phyloP scores from a whole-genome alignment of 2,797 vertebrate species.

The Sebastes kiyomatsui region DNA sequence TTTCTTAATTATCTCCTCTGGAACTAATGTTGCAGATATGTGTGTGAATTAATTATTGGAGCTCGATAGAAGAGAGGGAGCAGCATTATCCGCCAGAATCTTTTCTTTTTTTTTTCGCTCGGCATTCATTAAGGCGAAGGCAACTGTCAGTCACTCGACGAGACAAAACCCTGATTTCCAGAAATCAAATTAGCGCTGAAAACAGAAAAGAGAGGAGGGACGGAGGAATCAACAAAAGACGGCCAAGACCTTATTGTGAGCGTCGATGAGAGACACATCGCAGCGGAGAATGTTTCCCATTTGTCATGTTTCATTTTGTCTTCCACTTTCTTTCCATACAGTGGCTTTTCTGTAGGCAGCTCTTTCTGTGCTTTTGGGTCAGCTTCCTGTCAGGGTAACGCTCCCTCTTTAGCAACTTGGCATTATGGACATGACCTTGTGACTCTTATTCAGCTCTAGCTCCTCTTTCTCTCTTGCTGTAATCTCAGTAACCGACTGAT shows the following conservation, averaged over 20 bases:
- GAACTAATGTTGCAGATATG: conserved; percentile 81
- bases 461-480: background rate
- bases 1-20: conserved; percentile 80
- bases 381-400: conserved; percentile 33
- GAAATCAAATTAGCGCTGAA: conserved; percentile 79
- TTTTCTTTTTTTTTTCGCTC: conserved; percentile 54
- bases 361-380: conserved; percentile 33
- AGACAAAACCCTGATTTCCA: conserved; percentile 82
- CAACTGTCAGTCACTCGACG: conserved; percentile 77
- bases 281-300: conserved; percentile 43
- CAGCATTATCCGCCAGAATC: conserved; percentile 70
- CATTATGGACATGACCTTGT: conserved; percentile 49
- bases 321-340: background rate
- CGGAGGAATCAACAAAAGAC: conserved; percentile 77
- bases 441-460: background rate
- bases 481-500: background rate
- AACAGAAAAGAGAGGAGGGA: conserved; percentile 69
- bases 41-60: conserved; percentile 80
- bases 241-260: conserved; percentile 72
- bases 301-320: conserved; percentile 45
- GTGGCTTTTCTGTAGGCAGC: conserved; percentile 14
- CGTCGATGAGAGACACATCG: conserved; percentile 44
- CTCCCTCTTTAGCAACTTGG: conserved; percentile 33
- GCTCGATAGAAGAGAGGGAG: conserved; percentile 70
- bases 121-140: conserved; percentile 76